Base-by-base conservation (phyloP, 1,140 invertebrate genomes). In the Drosophila triauraria region DNA sequence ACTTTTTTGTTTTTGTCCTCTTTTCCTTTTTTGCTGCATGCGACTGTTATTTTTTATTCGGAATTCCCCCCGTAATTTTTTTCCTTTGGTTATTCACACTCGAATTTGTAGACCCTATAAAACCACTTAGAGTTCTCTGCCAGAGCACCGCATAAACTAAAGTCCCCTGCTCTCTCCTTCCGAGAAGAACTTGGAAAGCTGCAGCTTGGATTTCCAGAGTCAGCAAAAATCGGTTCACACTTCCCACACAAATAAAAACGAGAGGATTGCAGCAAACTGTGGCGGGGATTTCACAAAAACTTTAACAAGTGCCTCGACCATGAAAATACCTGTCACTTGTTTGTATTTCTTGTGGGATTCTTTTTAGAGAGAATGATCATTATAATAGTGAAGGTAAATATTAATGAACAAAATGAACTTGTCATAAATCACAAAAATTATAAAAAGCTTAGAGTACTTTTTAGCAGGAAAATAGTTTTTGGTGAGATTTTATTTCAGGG, bases 171-270 rank as follows among this genome's bases (percentile, higher is more conserved):
- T 23, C 53, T 3, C 17, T 15, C 44, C 38, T 32, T 44, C 40
- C 23, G 54, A 74, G 70, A 68, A 82, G 67, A 56, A 56, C 35
- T 56, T 87, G 75, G 61, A 51, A 65, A 51, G 69, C 58, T 62
- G 50, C 51, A 68, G 64, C 80, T 88, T 78, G 63, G 72, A 84
- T 81, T 87, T 78, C 59, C 74, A 90, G 80, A 68, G 74, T 81
- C 80, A 84, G 85, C 84, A 72, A 56, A 78, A 79, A 78, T 71
- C 51, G 75, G 57, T 71, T 78, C 76, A 78, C 76, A 87, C 51
- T 75, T 64, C 48, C 58, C 15, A 40, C 42, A 71, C 74, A 86
- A 78, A 77, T 53, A 58, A 69, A 53, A 48, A 15, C 38, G 32
- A 40, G 53, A 15, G 53, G 15, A 76, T 42, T 67, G 74, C 74